phyloP scores from a whole-genome alignment of 1,140 invertebrate species.

The Drosophila neocordata region DNA sequence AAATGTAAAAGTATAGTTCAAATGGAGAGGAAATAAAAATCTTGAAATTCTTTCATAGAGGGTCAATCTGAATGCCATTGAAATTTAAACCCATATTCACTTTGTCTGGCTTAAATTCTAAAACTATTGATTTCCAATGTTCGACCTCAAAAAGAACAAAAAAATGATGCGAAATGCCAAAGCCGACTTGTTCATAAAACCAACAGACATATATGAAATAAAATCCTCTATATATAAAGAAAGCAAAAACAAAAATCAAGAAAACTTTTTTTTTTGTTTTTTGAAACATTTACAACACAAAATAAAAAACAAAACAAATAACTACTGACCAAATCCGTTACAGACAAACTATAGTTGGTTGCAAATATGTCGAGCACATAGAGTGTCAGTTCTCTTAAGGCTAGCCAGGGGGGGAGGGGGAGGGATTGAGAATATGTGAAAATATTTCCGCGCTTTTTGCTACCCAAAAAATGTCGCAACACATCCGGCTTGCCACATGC shows the following conservation, averaged over 20 bases:
- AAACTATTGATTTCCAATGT: slow-evolving; percentile 6
- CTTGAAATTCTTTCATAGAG: not conserved
- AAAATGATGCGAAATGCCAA: not conserved
- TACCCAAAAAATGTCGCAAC: slow-evolving; percentile 57
- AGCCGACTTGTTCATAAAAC: not conserved
- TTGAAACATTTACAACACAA: slow-evolving; percentile 63
- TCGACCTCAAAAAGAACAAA: not conserved
- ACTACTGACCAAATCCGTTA: slow-evolving; percentile 44
- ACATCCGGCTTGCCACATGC: slow-evolving; percentile 71
- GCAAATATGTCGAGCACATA: slow-evolving; percentile 41
- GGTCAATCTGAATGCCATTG: not conserved
- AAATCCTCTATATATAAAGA: slow-evolving; percentile 41
- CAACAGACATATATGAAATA: slow-evolving; percentile 44
- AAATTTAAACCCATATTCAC: slow-evolving; percentile 1
- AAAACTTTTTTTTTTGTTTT: slow-evolving; percentile 52
- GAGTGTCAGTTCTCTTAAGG: slow-evolving; percentile 40
- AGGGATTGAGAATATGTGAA: slow-evolving; percentile 49
- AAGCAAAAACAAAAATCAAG: slow-evolving; percentile 16
- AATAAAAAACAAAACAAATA: slow-evolving; percentile 25
- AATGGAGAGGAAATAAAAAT: not conserved
- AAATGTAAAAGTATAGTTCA: slow-evolving; percentile 1
- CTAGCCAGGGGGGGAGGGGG: not conserved
- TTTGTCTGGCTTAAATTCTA: not conserved
- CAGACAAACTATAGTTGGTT: slow-evolving; percentile 25
- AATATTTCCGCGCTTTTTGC: slow-evolving; percentile 64